Evolutionary conservation across 1,140 invertebrate genomes (phyloP), one percentile per base, ranked within the genome.

Genomic region (Drosophila neocordata): DNA sequence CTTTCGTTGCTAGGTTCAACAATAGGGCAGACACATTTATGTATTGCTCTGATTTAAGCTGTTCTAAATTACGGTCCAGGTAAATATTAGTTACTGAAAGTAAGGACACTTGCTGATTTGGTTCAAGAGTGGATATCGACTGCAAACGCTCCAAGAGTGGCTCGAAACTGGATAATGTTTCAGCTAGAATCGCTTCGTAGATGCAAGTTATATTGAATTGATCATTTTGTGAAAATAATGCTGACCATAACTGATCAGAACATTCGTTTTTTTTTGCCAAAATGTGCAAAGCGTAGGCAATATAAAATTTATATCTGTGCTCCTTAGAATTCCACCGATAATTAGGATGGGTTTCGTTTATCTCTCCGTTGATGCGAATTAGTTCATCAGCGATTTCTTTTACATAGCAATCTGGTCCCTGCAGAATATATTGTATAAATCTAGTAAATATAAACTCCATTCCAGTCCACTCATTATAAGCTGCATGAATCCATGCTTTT

Each of bases 171-270:
- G 66, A 69, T 15, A 85, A 41, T 24, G 74, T 48, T 13, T 31
- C 35, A 12, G 90, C 60, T 93, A 89, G 94, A 93, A 96, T 69
- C 8, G 62, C 65, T 87, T 96, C 95, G 61, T 94, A 93, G 77
- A 95, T 92, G 62, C 95, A 93, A 56, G 93, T 92, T 1, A 95
- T 92, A 80, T 94, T 95, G 2, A 92, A 92, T 77, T 96, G 95
- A 85, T 95, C 93, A 79, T 92, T 48, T 48, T 6, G 37, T n/a
- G 13, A 41, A 24, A 24, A 24, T 24, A 24, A 24, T 24, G 22
- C 22, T 4, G 22, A 24, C 22, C 22, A 24, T 2, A 24, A 4
- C 22, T 24, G 22, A 24, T 24, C 22, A 2, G 22, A 24, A 1
- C 22, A 24, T 24, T 24, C 4, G 4, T 24, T 2, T 24, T 4